Evolutionary conservation across 92 coral and sea anemone species (phyloP), one percentile per base, ranked within the genome.

Genomic region (Zoanthus sociatus): DNA sequence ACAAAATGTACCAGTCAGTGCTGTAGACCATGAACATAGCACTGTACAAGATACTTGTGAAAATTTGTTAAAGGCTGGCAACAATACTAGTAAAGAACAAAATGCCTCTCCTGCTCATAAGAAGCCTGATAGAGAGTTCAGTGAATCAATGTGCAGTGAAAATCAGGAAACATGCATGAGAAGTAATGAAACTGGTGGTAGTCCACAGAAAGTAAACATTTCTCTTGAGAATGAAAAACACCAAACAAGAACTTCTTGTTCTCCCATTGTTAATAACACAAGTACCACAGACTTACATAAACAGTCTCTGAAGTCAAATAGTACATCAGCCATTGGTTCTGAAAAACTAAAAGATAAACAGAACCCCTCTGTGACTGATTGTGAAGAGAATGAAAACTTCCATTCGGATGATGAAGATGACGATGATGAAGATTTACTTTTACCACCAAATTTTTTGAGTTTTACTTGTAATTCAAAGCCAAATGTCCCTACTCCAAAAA

Each of bases 381-480:
- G 76, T 47, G 82, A 84, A 55, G 86, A 78, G 15, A 48, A 56
- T 14, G 66, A 32, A 3, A 75, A 14, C 0, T 37, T 33, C 53
- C 83, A 68, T 54, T 78, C 78, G 0, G 37, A 66, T 20, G 84
- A 81, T 74, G 88, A 87, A 70, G 94, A 91, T 8, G 95, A 95
- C 3, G 98, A 95, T 64, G 98, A 95, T 64, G 98, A 96, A 78
- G 99, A 95, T 37, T 86, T 95, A 45, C 94, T 96, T 48, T 88
- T 88, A 1, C 96, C 95, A 3, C 95, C 98, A 82, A 84, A 89
- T 50, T 93, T 93, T 89, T 84, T 96, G 47, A 87, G 88, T 37
- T 84, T 83, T 33, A 88, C 87, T 33, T 44, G 55, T 47, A 87
- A 61, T 26, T 18, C 86, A 53, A 94, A 88, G 87, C 93, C 96